These are phyloP conservation scores for Neostethus bicornis DNA, from an alignment of 2,797 vertebrate genomes.

Conservation along the genomic window DNA sequence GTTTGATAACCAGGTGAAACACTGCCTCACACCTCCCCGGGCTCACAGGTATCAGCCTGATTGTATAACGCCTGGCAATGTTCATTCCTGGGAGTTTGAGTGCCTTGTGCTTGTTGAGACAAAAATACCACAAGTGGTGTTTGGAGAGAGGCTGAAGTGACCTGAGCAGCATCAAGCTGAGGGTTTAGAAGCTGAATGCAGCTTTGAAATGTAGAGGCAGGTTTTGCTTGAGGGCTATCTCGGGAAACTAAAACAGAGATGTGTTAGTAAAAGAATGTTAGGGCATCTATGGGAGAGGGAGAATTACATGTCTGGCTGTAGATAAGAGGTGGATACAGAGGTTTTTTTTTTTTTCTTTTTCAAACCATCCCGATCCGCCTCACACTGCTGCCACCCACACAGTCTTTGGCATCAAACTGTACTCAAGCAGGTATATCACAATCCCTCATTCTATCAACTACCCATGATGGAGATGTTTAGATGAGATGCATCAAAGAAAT, in stretches of 20 bases:
- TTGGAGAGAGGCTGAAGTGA: conserved; percentile 61
- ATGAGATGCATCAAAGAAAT: conserved; percentile 20
- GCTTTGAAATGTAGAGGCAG: conserved; percentile 64
- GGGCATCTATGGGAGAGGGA: conserved; percentile 69
- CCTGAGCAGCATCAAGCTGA: conserved; percentile 48
- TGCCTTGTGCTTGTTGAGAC: conserved; percentile 64
- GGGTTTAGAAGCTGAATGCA: conserved; percentile 35
- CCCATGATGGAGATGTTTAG: conserved; percentile 32
- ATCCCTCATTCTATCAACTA: conserved; percentile 10
- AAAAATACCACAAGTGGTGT: conserved; percentile 74
- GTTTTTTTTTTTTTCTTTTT: conserved; percentile 70
- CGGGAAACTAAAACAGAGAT: conserved; percentile 51
- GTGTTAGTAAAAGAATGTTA: conserved; percentile 62
- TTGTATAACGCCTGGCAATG: conserved; percentile 70
- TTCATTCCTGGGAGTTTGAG: conserved; percentile 62
- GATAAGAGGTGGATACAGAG: conserved; percentile 67
- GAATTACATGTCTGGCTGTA: conserved; percentile 57
- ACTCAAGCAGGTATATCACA: conserved; percentile 52
- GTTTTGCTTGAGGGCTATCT: conserved; percentile 62
- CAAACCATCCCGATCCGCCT: conserved; percentile 59
- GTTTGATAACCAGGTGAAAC: conserved; percentile 53
- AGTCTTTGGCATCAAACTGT: conserved; percentile 55
- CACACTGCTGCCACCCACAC: conserved; percentile 66
- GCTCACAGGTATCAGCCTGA: conserved; percentile 42
- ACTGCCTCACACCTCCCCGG: conserved; percentile 40